phyloP scores from a whole-genome alignment of 2,797 vertebrate species.

The Arnoldichthys spilopterus region DNA sequence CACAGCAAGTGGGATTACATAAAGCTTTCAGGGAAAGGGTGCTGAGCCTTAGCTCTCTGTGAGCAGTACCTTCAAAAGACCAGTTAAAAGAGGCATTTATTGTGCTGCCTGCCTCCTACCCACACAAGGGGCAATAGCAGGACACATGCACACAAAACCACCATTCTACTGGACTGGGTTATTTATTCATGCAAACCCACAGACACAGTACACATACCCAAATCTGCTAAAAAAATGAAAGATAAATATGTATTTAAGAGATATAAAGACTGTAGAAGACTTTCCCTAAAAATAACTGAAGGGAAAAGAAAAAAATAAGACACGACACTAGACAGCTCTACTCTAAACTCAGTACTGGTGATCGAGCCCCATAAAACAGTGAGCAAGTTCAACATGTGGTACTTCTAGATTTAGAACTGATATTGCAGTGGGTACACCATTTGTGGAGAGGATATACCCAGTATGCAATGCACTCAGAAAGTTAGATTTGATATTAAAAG shows the following conservation, averaged over 20 bases:
- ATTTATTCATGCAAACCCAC: constrained; percentile 32
- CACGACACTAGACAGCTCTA: too few relatives aligned
- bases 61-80: constrained; percentile 31
- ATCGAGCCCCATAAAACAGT: neutral
- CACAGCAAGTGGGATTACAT: constrained; percentile 11
- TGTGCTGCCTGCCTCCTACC: constrained; percentile 30
- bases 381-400: neutral
- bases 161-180: constrained; percentile 28
- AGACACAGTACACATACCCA: neutral
- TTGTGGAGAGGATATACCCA: neutral
- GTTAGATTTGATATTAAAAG: neutral
- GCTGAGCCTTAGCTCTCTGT: constrained; percentile 5
- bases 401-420: neutral
- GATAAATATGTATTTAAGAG: neutral
- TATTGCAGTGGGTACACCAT: neutral
- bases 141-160: constrained; percentile 30
- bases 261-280: too few relatives aligned
- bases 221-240: neutral
- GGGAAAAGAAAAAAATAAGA: neutral
- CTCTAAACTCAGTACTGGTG: neutral
- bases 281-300: too few relatives aligned
- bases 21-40: constrained; percentile 6
- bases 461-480: neutral
- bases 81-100: constrained; percentile 30
- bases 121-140: constrained; percentile 36